A percentile compares a stretch with the other conserved stretches of the same genome.
phyloP scores from a whole-genome alignment of 2,797 vertebrate genomes.

The Acrossocheilus fasciatus region DNA sequence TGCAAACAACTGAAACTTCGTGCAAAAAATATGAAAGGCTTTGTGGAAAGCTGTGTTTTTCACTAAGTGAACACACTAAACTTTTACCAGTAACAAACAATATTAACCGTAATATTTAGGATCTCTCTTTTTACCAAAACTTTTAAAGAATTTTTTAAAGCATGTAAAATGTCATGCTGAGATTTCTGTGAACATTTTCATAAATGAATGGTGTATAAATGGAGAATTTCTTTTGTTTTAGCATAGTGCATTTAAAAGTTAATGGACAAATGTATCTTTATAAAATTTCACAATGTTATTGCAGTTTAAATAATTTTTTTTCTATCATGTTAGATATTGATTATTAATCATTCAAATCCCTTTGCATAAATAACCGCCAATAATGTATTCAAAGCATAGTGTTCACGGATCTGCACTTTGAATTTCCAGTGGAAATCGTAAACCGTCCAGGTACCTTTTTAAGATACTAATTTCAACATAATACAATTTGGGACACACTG shows the following conservation, averaged over 20 bases:
- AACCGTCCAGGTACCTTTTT: neutral
- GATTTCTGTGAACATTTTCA: too few relatives aligned
- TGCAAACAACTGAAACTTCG: neutral
- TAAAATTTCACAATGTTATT: too few relatives aligned
- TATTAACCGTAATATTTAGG: too few relatives aligned
- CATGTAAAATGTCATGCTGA: too few relatives aligned
- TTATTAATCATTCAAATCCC: neutral
- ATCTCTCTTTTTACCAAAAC: too few relatives aligned
- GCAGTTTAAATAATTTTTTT: too few relatives aligned
- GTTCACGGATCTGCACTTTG: neutral
- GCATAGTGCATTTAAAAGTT: too few relatives aligned
- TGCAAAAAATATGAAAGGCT: neutral
- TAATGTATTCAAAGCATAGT: neutral
- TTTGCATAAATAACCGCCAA: neutral
- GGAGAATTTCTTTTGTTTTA: neutral
- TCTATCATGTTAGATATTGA: neutral
- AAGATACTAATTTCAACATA: neutral
- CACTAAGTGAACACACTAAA: too few relatives aligned
- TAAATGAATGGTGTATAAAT: neutral
- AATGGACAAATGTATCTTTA: too few relatives aligned
- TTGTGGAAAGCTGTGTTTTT: neutral
- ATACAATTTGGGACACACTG: neutral
- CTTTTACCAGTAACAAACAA: too few relatives aligned
- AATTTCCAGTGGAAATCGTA: neutral
- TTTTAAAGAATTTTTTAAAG: too few relatives aligned